Evolutionary conservation across 2,888 invertebrate species (phyloP).

Genomic region (Noctua fimbriata): DNA sequence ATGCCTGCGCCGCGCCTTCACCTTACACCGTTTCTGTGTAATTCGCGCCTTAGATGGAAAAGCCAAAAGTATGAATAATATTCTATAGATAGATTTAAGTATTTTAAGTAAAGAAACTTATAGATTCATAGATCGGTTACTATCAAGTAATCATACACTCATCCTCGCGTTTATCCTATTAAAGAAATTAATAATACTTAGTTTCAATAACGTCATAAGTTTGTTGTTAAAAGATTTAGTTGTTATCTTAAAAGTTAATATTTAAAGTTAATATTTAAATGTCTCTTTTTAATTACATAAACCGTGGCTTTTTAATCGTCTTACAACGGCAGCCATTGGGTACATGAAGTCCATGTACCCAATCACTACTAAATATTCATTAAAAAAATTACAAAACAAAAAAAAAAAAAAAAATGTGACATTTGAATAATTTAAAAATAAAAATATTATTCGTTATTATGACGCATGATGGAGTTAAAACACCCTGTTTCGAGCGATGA

Average conservation of each 20-base stretch:
- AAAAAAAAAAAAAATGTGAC: too few species aligned
- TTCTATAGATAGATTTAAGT: constrained; percentile 33
- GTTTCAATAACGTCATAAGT: constrained; percentile 45
- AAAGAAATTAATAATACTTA: constrained; percentile 46
- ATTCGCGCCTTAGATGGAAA: constrained; percentile 30
- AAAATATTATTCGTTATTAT: too few species aligned
- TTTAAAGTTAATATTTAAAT: constrained; percentile 21
- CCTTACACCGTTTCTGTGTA: too few species aligned
- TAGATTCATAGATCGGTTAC: constrained; percentile 3
- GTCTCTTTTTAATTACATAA: neutral
- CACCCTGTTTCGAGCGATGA: too few species aligned
- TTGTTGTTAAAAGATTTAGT: constrained; percentile 38
- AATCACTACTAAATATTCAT: too few species aligned
- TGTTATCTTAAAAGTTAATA: constrained; percentile 15
- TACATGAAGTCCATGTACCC: too few species aligned
- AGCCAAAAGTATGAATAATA: constrained; percentile 27
- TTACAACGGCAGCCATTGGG: too few species aligned
- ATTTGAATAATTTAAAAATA: too few species aligned
- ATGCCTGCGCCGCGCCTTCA: too few species aligned
- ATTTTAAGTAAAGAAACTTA: neutral
- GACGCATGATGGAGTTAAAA: too few species aligned
- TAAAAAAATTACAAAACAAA: too few species aligned
- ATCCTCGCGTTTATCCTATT: neutral
- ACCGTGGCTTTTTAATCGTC: too few species aligned
- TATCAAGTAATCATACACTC: constrained; percentile 18